Evolutionary conservation across 2,888 invertebrate genomes (phyloP).

Genomic region (Timema cristinae): DNA sequence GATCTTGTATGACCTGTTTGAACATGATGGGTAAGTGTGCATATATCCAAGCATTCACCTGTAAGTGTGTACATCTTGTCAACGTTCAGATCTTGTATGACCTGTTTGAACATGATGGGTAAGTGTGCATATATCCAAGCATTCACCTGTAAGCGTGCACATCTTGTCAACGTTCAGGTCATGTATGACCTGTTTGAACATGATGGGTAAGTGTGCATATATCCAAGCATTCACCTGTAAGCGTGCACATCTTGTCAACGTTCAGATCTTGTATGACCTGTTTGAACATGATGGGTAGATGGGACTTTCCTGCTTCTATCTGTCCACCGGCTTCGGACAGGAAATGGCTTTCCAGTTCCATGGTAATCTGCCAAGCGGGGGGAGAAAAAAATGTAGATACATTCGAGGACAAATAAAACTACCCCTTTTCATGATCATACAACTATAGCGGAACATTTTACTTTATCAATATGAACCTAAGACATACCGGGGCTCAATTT

Average conservation of each 20-base stretch:
- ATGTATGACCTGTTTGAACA: constrained; percentile 72
- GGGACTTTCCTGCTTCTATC: constrained; percentile 53
- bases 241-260: constrained; percentile 69
- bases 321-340: constrained; percentile 59
- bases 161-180: constrained; percentile 77
- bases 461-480: too few relatives aligned
- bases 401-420: too few relatives aligned
- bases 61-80: constrained; percentile 72
- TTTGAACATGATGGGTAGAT: constrained; percentile 69
- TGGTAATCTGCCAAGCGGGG: constrained; percentile 64
- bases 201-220: constrained; percentile 53
- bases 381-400: too few relatives aligned
- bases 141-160: constrained; percentile 67
- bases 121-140: constrained; percentile 41
- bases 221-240: constrained; percentile 54
- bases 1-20: constrained; percentile 70
- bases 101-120: constrained; percentile 70
- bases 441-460: too few relatives aligned
- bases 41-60: constrained; percentile 46
- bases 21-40: constrained; percentile 63
- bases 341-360: constrained; percentile 84
- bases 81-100: constrained; percentile 76
- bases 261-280: constrained; percentile 81
- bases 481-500: too few relatives aligned
- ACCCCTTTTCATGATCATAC: too few relatives aligned